These are phyloP conservation scores for Malacosoma neustria DNA, from an alignment of 2,888 invertebrate genomes.

Conservation along the genomic window DNA sequence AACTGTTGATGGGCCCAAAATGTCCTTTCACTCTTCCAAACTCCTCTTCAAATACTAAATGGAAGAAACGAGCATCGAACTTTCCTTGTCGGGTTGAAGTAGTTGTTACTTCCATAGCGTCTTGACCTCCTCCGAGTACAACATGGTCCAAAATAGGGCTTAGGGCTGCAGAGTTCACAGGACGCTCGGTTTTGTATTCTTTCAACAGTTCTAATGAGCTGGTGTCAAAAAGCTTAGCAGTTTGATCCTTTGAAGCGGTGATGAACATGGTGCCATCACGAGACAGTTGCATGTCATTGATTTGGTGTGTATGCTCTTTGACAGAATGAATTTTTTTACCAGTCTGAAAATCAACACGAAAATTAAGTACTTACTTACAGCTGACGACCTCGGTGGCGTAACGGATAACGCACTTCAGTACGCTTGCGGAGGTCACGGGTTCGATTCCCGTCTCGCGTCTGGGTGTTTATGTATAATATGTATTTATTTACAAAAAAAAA, in stretches of 20 bases:
- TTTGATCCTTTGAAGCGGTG: slow-evolving; percentile 96
- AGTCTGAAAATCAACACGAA: slow-evolving; percentile 70
- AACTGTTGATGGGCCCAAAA: slow-evolving; percentile 99
- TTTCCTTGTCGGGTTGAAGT: slow-evolving; percentile 96
- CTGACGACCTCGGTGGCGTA: no score
- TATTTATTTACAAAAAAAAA: no score
- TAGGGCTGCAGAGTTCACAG: slow-evolving; percentile 98
- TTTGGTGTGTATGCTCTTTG: slow-evolving; percentile 88
- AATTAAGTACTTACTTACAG: no score
- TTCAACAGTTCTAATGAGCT: slow-evolving; percentile 91
- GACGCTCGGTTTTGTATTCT: slow-evolving; percentile 97
- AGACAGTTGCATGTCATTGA: slow-evolving; percentile 97
- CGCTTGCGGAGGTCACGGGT: no score
- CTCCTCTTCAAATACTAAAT: slow-evolving; percentile 96
- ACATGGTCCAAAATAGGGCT: slow-evolving; percentile 97
- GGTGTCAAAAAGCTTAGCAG: slow-evolving; percentile 95
- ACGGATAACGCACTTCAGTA: no score
- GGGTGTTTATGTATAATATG: no score
- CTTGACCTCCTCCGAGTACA: slow-evolving; percentile 98
- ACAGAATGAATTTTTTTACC: slow-evolving; percentile 86
- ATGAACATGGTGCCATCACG: slow-evolving; percentile 97
- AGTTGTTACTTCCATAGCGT: slow-evolving; percentile 99
- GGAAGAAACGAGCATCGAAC: slow-evolving; percentile 97
- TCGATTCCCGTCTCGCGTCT: no score
- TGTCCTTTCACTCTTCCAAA: slow-evolving; percentile 99